These are phyloP conservation scores for Microtus obscurus DNA, from an alignment of 2,797 vertebrate species.

Conservation along the genomic window DNA sequence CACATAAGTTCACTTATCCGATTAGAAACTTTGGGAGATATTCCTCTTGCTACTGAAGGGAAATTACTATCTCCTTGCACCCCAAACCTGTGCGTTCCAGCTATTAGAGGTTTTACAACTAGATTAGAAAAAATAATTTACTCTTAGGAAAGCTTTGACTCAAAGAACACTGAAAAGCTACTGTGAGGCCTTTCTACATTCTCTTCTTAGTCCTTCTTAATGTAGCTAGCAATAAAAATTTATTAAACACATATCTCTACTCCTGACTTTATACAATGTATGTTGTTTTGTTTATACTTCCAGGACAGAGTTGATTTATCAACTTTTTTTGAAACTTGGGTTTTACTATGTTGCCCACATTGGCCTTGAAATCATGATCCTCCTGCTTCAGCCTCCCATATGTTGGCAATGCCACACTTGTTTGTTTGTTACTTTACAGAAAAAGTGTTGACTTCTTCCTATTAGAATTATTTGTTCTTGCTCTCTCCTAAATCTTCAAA, in stretches of 20 bases:
- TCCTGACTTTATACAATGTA: background rate
- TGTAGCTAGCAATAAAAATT: background rate
- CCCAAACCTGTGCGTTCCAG: constrained; percentile 27
- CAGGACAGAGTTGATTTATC: background rate
- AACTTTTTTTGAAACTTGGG: background rate
- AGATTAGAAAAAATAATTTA: constrained; percentile 59
- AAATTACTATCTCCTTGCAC: constrained; percentile 38
- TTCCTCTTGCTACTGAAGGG: constrained; percentile 29
- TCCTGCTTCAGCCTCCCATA: background rate
- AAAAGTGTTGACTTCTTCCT: background rate
- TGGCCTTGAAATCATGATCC: background rate
- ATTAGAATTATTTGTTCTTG: constrained; percentile 14
- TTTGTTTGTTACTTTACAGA: background rate
- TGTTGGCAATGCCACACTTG: too few relatives aligned
- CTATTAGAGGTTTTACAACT: constrained; percentile 52
- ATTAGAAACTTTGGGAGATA: constrained; percentile 48
- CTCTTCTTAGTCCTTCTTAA: background rate
- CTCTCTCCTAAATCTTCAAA: background rate
- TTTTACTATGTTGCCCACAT: background rate
- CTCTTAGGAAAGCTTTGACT: constrained; percentile 47
- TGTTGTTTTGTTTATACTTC: background rate
- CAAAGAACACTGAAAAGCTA: constrained; percentile 57
- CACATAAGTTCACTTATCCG: background rate
- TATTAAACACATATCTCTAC: background rate
- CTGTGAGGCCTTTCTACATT: constrained; percentile 7